These are phyloP conservation scores for Pachyuromys duprasi DNA, from an alignment of 2,797 vertebrate genomes.

Conservation along the genomic window DNA sequence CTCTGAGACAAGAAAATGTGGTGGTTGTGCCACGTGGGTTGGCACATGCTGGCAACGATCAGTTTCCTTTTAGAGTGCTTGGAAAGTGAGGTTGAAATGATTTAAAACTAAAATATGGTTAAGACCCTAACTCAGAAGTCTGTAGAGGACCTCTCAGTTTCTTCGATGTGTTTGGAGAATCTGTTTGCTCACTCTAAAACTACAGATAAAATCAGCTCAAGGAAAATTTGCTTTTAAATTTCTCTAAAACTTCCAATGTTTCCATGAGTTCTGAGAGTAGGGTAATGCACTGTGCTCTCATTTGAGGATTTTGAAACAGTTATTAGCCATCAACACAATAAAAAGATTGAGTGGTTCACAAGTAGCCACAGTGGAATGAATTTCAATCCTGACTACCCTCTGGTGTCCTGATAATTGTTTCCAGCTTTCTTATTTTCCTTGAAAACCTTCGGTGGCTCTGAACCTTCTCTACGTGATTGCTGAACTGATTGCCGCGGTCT, in stretches of 20 bases:
- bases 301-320: slow-evolving; percentile 36
- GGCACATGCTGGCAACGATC: neutral
- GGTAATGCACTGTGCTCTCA: neutral
- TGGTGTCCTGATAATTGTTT: neutral
- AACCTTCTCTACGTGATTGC: neutral
- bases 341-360: neutral
- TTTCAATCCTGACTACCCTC: neutral
- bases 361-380: neutral
- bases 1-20: neutral
- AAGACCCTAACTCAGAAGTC: neutral
- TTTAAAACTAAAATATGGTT: slow-evolving; percentile 17
- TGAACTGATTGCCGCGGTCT: neutral
- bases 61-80: neutral
- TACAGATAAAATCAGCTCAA: neutral
- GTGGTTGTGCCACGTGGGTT: neutral
- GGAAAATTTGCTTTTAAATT: slow-evolving; percentile 33
- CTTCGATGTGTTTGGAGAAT: neutral
- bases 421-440: neutral
- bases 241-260: slow-evolving; percentile 39
- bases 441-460: slow-evolving; percentile 10
- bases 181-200: slow-evolving; percentile 40
- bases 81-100: slow-evolving; percentile 28
- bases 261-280: neutral
- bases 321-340: neutral
- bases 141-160: neutral